Evolutionary conservation across 2,113 vertebrate species (phyloP), one percentile per base, ranked within the genome.

Genomic region (Tachuris rubrigastra): DNA sequence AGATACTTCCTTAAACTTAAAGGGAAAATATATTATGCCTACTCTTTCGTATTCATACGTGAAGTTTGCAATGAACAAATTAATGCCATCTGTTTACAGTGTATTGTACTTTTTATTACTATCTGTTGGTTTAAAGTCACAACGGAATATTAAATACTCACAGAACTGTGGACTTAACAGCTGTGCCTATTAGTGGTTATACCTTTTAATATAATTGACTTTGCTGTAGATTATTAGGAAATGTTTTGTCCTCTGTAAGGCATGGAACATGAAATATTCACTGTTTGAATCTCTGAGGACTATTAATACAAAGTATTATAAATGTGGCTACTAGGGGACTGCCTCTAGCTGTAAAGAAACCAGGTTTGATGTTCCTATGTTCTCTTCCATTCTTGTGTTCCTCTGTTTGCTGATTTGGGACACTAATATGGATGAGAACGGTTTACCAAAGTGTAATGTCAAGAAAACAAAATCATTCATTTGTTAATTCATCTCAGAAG

Each of bases 31-130:
- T 37, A 66, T 89, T 87, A 76, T 72, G 28, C 7, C 21, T 89
- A 44, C 35, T 80, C 47, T 58, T 90, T 68, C 56, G 12, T 55
- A 83, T 53, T 62, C 9, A 49, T 90, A 88, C 63, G 50, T 93
- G 78, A 94, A 85, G 55, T 80, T 85, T 85, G 63, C 50, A 91
- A 62, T 52, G 17, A 95, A 42, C 8, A 82, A 87, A 95, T 95
- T 69, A 83, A 80, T 80, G 27, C 71, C 77, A 94, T 87, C 89
- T 91, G 63, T 73, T 95, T 85, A 39, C 47, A 66, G 37, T 33
- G 9, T 56, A 53, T 79, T 37, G 17, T 35, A 76, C 18, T 89
- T 79, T 22, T 15, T 56, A 27, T 65, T 89, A 30, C 33, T 85
- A 52, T 47, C 46, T 87, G 21, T 85, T 90, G 33, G 33, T 46